Conservation (phyloP, 2,888 invertebrate genomes). For the Pasiphila rectangulata region DNA sequence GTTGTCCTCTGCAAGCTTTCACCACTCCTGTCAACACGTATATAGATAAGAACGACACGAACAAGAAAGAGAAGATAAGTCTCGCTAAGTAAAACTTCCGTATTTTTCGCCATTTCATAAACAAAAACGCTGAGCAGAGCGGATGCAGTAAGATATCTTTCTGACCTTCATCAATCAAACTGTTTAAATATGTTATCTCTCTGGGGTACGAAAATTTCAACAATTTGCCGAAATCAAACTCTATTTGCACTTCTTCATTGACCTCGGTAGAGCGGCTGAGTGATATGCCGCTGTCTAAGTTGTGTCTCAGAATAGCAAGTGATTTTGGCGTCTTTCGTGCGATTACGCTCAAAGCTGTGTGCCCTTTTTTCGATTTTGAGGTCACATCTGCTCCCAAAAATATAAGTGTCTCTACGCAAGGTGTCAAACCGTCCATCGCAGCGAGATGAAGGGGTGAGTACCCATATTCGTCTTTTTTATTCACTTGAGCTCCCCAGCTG, state of each 20-base stretch:
- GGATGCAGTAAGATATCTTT: slow-evolving; percentile 93
- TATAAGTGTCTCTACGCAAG: slow-evolving; percentile 91
- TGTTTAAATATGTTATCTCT: slow-evolving; percentile 92
- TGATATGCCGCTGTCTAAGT: slow-evolving; percentile 89
- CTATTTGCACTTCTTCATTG: slow-evolving; percentile 89
- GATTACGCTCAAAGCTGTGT: slow-evolving; percentile 91
- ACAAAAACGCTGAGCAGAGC: slow-evolving; percentile 91
- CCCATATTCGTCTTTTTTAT: slow-evolving; percentile 91
- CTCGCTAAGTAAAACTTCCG: slow-evolving; percentile 92
- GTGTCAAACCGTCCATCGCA: slow-evolving; percentile 90
- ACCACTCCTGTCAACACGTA: slow-evolving; percentile 91
- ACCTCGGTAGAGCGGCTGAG: slow-evolving; percentile 86
- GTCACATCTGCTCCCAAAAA: slow-evolving; percentile 92
- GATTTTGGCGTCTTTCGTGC: slow-evolving; percentile 92
- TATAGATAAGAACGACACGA: slow-evolving; percentile 88
- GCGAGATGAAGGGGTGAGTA: slow-evolving; percentile 92
- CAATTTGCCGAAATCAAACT: slow-evolving; percentile 90
- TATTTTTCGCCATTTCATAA: slow-evolving; percentile 94
- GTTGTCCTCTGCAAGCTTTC: slow-evolving; percentile 82
- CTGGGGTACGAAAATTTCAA: slow-evolving; percentile 90
- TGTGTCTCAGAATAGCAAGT: slow-evolving; percentile 88
- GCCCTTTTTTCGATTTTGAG: slow-evolving; percentile 91
- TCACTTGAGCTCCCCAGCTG: slow-evolving; percentile 90
- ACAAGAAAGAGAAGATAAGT: slow-evolving; percentile 88
- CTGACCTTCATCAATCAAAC: slow-evolving; percentile 93